Evolutionary conservation across 2,797 vertebrate genomes (phyloP).

Genomic region (Eidolon dupreanum): DNA sequence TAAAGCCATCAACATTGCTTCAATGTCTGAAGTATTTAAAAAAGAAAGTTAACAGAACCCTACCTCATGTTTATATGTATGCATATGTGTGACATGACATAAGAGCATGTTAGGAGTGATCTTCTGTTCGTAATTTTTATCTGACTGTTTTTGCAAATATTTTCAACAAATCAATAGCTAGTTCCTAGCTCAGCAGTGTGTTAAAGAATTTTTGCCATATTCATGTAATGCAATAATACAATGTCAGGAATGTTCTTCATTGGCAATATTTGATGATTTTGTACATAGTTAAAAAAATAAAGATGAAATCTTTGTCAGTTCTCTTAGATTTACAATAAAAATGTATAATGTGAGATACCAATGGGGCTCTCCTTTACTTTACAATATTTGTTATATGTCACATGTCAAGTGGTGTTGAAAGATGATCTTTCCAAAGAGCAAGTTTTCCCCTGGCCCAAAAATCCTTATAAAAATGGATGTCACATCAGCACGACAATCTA

Average conservation of each 20-base stretch:
- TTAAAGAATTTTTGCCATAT: conserved; percentile 40
- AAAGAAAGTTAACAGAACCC: conserved; percentile 48
- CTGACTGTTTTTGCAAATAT: conserved; percentile 3
- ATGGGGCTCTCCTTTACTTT: background rate
- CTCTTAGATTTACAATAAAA: background rate
- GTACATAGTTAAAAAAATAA: background rate
- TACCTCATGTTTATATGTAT: conserved; percentile 62
- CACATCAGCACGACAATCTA: conserved; percentile 15
- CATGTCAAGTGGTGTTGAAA: conserved; percentile 35
- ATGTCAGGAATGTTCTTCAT: background rate
- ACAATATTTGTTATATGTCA: conserved; percentile 44
- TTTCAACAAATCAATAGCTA: conserved; percentile 22
- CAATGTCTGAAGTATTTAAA: conserved; percentile 42
- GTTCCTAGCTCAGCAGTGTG: background rate
- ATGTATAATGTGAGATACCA: background rate
- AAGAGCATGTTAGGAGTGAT: conserved; percentile 19
- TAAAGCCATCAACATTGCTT: conserved; percentile 10
- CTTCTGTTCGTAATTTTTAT: conserved; percentile 15
- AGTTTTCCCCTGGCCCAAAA: background rate
- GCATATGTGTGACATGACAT: background rate
- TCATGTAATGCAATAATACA: background rate
- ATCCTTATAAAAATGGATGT: conserved; percentile 39
- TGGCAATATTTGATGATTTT: background rate
- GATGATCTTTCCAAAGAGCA: conserved; percentile 57
- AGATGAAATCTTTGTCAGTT: conserved; percentile 4